Conservation (phyloP, 2,113 vertebrate genomes). For the Rhinolophus ferrumequinum region DNA sequence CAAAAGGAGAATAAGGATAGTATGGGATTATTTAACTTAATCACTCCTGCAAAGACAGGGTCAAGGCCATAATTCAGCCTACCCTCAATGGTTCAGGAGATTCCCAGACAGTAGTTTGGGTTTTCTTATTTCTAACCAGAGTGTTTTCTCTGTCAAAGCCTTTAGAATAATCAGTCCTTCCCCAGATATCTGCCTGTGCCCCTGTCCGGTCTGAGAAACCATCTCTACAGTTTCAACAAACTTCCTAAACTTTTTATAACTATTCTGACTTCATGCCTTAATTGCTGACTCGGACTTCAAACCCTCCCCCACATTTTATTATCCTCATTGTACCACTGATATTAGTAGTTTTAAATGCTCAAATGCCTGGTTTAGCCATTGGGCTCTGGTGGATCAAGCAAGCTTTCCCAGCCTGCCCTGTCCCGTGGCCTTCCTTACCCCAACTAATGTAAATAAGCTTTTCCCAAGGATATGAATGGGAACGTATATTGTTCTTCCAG, state of each 20-base stretch:
- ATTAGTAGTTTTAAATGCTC: neutral
- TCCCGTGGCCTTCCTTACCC: neutral
- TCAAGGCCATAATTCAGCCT: neutral
- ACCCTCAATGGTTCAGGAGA: neutral
- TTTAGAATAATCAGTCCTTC: neutral
- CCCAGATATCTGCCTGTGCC: accelerated
- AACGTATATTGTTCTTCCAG: neutral
- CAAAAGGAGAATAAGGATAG: neutral
- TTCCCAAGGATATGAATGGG: neutral
- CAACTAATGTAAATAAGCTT: neutral
- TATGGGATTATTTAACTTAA: neutral
- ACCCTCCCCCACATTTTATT: neutral
- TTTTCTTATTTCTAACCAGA: neutral
- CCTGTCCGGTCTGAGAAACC: neutral
- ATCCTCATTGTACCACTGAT: neutral
- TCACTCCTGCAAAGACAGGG: neutral
- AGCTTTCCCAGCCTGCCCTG: neutral
- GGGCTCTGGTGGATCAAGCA: neutral
- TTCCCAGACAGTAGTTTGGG: neutral
- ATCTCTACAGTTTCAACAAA: neutral
- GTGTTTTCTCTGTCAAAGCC: neutral
- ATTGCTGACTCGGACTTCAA: neutral
- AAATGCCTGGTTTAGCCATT: neutral
- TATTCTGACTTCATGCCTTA: neutral
- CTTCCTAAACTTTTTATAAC: neutral